Conservation (phyloP, 2,113 vertebrate species). For the Bombycilla garrulus region DNA sequence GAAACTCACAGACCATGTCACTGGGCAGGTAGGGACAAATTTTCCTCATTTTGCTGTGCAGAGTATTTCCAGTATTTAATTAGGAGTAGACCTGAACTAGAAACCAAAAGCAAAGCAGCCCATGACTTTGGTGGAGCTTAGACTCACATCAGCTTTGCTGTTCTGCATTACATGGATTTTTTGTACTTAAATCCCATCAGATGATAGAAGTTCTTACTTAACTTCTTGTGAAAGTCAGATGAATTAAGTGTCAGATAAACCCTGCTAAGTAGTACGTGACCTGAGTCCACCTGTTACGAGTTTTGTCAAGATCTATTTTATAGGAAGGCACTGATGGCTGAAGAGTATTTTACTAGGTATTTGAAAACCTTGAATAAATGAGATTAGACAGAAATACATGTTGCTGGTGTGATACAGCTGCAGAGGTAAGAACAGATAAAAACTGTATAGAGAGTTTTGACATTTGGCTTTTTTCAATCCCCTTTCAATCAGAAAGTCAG, state of each 20-base stretch:
- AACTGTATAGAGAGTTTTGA: neutral
- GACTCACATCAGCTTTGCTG: neutral
- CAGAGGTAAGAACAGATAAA: neutral
- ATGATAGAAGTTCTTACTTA: neutral
- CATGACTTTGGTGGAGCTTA: neutral
- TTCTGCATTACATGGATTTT: neutral
- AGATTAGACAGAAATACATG: neutral
- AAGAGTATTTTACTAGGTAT: neutral
- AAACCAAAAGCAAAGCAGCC: neutral
- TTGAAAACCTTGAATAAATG: neutral
- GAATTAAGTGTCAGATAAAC: neutral
- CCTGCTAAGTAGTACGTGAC: neutral
- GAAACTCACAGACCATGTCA: neutral
- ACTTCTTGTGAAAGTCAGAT: neutral
- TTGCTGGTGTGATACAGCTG: neutral
- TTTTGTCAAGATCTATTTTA: neutral
- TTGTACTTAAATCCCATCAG: neutral
- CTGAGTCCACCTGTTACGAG: neutral
- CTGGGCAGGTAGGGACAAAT: neutral
- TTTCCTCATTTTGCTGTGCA: neutral
- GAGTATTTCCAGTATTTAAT: neutral
- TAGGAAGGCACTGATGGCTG: neutral
- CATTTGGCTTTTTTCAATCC: accelerated
- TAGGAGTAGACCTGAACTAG: neutral
- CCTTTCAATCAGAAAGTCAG: neutral